Evolutionary conservation across 2,113 vertebrate genomes (phyloP).

Genomic region (Boulengeromyrus knoepffleri): DNA sequence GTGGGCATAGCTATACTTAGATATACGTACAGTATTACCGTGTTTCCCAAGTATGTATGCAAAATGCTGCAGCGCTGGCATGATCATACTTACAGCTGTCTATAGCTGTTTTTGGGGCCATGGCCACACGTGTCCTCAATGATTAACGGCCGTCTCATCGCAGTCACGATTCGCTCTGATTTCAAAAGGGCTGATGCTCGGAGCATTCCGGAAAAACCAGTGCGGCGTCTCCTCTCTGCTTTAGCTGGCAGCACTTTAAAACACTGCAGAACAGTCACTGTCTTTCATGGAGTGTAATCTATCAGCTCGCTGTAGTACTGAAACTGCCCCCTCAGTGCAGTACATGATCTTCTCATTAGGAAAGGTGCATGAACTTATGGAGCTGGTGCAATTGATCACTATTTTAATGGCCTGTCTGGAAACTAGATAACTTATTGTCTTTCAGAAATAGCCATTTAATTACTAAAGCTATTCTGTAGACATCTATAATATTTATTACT

Average conservation of each 20-base stretch:
- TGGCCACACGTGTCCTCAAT: background rate
- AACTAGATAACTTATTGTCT: background rate
- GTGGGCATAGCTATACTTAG: background rate
- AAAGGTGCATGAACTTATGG: background rate
- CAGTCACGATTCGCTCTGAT: background rate
- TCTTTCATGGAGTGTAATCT: background rate
- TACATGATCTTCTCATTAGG: conserved; percentile 1
- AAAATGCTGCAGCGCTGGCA: background rate
- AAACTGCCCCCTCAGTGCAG: background rate
- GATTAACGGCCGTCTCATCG: background rate
- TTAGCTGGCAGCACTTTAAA: background rate
- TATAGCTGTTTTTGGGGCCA: background rate
- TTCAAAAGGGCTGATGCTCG: background rate
- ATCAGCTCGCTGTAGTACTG: background rate
- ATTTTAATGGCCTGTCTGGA: background rate
- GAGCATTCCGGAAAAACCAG: background rate
- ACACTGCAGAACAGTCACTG: background rate
- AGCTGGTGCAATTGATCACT: background rate
- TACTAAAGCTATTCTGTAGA: background rate
- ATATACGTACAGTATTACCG: background rate
- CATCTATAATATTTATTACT: background rate
- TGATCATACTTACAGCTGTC: background rate
- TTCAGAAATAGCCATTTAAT: background rate
- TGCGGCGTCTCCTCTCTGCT: background rate
- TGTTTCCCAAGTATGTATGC: background rate